A percentile compares a stretch with the other conserved stretches of the same genome.
These are phyloP conservation scores for Leucoptera coffeella DNA, from an alignment of 2,888 invertebrate species.

Conservation along the genomic window DNA sequence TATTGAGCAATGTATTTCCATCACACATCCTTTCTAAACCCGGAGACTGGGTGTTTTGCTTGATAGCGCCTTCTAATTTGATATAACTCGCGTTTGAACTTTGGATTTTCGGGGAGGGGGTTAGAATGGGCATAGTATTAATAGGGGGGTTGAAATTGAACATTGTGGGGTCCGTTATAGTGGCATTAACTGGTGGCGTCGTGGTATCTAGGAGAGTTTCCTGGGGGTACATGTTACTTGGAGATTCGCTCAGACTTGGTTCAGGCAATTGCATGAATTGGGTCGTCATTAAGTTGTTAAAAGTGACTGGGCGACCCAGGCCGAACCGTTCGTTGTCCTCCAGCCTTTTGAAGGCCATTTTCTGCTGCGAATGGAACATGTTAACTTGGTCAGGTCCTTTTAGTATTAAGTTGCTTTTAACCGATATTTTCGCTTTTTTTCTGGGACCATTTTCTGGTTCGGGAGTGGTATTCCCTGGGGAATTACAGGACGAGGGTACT, in stretches of 20 bases:
- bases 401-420: slow-evolving; percentile 42
- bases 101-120: slow-evolving; percentile 30
- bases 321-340: slow-evolving; percentile 38
- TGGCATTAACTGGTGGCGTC: slow-evolving; percentile 24
- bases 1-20: slow-evolving; percentile 23
- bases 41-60: slow-evolving; percentile 41
- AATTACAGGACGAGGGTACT: slow-evolving; percentile 31
- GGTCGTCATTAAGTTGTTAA: slow-evolving; percentile 38
- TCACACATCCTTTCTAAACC: slow-evolving; percentile 39
- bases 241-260: slow-evolving; percentile 27
- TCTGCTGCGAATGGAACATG: slow-evolving; percentile 44
- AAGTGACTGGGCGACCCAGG: slow-evolving; percentile 31
- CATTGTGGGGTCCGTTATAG: slow-evolving; percentile 18
- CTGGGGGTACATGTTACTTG: slow-evolving; percentile 25
- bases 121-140: slow-evolving; percentile 26
- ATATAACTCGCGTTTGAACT: slow-evolving; percentile 37
- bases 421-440: slow-evolving; percentile 46
- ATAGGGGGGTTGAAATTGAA: slow-evolving; percentile 38
- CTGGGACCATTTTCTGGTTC: slow-evolving; percentile 29
- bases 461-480: slow-evolving; percentile 19
- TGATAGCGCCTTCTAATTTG: slow-evolving; percentile 38
- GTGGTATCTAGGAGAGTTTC: slow-evolving; percentile 23
- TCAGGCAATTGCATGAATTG: slow-evolving; percentile 42
- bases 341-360: slow-evolving; percentile 37
- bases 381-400: slow-evolving; percentile 45